These are phyloP conservation scores for Chionis minor DNA, from an alignment of 2,113 vertebrate species.

Conservation along the genomic window DNA sequence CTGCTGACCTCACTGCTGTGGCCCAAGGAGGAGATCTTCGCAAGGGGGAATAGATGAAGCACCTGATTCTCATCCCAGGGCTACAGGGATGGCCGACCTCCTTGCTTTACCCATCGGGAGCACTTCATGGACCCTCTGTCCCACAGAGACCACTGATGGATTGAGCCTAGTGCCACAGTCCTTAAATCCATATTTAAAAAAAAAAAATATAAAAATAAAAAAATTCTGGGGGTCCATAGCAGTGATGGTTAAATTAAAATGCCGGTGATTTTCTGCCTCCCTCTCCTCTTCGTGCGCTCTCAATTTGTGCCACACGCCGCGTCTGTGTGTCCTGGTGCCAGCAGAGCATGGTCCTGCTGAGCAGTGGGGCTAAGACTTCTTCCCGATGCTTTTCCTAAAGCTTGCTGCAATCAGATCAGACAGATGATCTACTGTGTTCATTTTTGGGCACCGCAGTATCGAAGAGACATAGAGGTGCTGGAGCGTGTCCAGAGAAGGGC, in stretches of 20 bases:
- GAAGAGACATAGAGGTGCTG: too few species aligned
- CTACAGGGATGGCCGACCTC: not conserved
- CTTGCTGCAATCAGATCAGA: not conserved
- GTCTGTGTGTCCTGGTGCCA: not conserved
- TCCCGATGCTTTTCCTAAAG: not conserved
- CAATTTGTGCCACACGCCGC: not conserved
- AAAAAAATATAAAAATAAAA: not conserved
- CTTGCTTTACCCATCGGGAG: not conserved
- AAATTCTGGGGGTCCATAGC: not conserved
- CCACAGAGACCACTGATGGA: not conserved
- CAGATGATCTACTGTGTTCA: too few species aligned
- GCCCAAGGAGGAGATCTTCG: not conserved
- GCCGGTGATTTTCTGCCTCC: not conserved
- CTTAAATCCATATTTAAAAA: not conserved
- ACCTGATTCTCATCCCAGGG: too few species aligned
- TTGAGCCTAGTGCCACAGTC: not conserved
- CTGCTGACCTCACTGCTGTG: fast-evolving
- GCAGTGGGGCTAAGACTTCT: not conserved
- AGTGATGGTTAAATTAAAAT: not conserved
- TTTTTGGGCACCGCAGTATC: too few species aligned
- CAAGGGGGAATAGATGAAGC: not conserved
- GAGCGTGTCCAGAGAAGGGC: too few species aligned
- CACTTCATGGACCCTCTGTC: not conserved
- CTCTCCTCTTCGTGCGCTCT: not conserved
- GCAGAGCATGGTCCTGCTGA: not conserved